These are phyloP conservation scores for Apostichopus japonicus DNA, from an alignment of 35 echinoderm and acorn worm genomes.

Conservation along the genomic window DNA sequence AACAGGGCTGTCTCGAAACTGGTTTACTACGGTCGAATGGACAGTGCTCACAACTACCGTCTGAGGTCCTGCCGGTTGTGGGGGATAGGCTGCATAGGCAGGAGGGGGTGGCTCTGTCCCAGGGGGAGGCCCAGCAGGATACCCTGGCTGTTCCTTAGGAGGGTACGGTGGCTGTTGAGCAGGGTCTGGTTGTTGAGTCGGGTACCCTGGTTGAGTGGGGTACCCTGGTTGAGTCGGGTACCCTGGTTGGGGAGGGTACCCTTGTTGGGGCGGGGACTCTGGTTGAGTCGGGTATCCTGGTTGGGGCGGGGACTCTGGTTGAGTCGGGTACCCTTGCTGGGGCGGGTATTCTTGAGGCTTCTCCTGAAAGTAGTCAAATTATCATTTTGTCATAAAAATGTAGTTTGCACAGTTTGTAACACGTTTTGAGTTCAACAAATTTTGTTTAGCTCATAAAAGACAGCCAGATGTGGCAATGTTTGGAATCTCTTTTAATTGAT, in stretches of 20 bases:
- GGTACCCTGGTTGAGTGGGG: neutral
- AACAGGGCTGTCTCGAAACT: conserved; percentile 60
- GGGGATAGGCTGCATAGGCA: neutral
- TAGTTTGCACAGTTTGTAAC: no score
- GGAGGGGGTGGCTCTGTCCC: neutral
- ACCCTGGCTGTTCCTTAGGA: neutral
- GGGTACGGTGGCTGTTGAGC: neutral
- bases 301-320: neutral
- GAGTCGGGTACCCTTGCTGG: neutral
- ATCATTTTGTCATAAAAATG: no score
- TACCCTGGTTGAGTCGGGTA: neutral
- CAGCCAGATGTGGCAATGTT: no score
- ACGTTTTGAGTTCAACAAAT: no score
- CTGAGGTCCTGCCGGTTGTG: neutral
- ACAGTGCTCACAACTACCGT: conserved; percentile 22
- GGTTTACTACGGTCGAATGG: neutral
- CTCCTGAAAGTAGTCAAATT: no score
- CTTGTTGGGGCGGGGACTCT: neutral
- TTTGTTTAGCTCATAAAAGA: no score
- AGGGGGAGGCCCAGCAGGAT: neutral
- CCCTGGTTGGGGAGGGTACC: neutral
- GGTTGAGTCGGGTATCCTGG: conserved; percentile 7
- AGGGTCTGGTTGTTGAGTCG: neutral
- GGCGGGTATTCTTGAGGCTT: neutral
- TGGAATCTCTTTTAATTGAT: no score